These are phyloP conservation scores for Zaprionus kolodkinae DNA, from an alignment of 1,140 invertebrate species.

Conservation along the genomic window DNA sequence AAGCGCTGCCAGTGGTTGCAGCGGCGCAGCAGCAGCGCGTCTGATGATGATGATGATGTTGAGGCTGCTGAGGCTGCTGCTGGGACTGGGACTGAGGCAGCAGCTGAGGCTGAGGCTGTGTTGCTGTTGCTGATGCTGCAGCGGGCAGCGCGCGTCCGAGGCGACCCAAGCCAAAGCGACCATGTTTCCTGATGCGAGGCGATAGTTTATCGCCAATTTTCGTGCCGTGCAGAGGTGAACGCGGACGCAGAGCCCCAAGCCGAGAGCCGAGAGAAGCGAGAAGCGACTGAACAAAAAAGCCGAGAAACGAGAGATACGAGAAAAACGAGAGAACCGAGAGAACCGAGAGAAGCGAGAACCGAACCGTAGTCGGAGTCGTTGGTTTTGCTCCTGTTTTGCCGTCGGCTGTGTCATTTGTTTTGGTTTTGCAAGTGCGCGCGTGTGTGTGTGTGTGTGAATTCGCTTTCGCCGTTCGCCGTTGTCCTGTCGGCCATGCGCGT, in stretches of 20 bases:
- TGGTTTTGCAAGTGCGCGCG: slow-evolving; percentile 6
- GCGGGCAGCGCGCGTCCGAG: slow-evolving; percentile 44
- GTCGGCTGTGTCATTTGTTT: slow-evolving; percentile 32
- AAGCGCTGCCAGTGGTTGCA: slow-evolving; percentile 21
- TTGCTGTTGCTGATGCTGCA: slow-evolving; percentile 11
- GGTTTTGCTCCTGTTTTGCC: slow-evolving; percentile 26
- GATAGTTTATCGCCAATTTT: slow-evolving; percentile 85
- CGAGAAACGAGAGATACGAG: slow-evolving; percentile 19
- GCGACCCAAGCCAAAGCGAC: slow-evolving; percentile 58
- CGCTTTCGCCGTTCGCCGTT: slow-evolving; percentile 43
- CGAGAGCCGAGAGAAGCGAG: background rate
- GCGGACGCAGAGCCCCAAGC: slow-evolving; percentile 72
- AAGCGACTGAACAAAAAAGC: background rate
- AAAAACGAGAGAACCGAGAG: background rate
- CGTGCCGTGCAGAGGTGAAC: slow-evolving; percentile 84
- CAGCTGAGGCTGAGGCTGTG: slow-evolving; percentile 7
- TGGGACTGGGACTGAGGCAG: slow-evolving; percentile 35
- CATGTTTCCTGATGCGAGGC: slow-evolving; percentile 84
- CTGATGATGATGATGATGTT: slow-evolving; percentile 20
- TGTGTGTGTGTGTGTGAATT: slow-evolving; percentile 20
- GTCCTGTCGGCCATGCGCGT: slow-evolving; percentile 70
- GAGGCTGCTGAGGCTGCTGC: slow-evolving; percentile 21
- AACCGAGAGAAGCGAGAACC: background rate
- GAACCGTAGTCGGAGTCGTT: background rate
- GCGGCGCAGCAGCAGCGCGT: slow-evolving; percentile 30